Percentiles rank a stretch among this genome's conserved stretches.
These are phyloP conservation scores for Plectrocnemia conspersa DNA, from an alignment of 1,140 invertebrate genomes.

Conservation along the genomic window DNA sequence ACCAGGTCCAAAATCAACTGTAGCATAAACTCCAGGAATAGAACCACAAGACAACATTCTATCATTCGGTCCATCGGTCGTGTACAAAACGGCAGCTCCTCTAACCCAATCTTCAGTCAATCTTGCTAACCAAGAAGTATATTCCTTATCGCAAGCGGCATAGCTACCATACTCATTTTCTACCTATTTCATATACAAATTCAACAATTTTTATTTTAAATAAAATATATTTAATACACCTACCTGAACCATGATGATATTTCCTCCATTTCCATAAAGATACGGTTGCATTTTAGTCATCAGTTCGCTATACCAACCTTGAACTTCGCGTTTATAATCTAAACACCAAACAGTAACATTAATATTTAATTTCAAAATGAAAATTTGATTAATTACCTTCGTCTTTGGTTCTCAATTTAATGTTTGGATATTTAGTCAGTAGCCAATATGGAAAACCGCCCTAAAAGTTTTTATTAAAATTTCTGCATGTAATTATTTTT, in stretches of 20 bases:
- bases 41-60: slow-evolving; percentile 56
- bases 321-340: slow-evolving; percentile 60
- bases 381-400: slow-evolving; percentile 32
- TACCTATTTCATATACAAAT: slow-evolving; percentile 56
- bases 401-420: slow-evolving; percentile 46
- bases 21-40: slow-evolving; percentile 58
- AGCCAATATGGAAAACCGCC: slow-evolving; percentile 72
- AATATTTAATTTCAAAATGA: too few species aligned
- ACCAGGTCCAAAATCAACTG: slow-evolving; percentile 63
- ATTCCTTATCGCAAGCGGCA: slow-evolving; percentile 59
- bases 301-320: slow-evolving; percentile 58
- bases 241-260: slow-evolving; percentile 79
- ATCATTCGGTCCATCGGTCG: slow-evolving; percentile 56
- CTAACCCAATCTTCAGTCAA: slow-evolving; percentile 52
- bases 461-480: too few species aligned
- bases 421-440: slow-evolving; percentile 53
- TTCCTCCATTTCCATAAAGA: slow-evolving; percentile 71
- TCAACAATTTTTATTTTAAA: too few species aligned
- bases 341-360: slow-evolving; percentile 46
- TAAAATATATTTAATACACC: slow-evolving; percentile 3
- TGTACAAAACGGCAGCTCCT: slow-evolving; percentile 62
- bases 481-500: too few species aligned
- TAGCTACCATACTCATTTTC: slow-evolving; percentile 82
- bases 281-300: slow-evolving; percentile 54
- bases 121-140: slow-evolving; percentile 52